These are phyloP conservation scores for Platyrinchus mystaceus DNA, from an alignment of 2,797 vertebrate species.

Conservation along the genomic window DNA sequence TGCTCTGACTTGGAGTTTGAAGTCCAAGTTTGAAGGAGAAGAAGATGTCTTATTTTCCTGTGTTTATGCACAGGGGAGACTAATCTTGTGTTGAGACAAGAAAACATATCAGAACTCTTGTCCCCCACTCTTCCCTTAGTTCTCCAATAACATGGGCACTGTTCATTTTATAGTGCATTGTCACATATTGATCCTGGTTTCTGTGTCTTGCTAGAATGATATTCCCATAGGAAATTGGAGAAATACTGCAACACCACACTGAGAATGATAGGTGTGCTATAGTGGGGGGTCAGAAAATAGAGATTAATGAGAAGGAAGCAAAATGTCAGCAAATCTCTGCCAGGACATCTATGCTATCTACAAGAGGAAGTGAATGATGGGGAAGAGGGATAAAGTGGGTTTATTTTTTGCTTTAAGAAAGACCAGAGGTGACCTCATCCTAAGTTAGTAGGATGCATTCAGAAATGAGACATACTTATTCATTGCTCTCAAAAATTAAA, in stretches of 20 bases:
- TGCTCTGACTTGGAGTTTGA: background rate
- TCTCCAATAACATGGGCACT: background rate
- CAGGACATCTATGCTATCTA: background rate
- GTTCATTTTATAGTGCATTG: background rate
- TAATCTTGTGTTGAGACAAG: background rate
- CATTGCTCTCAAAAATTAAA: background rate
- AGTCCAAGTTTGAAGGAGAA: background rate
- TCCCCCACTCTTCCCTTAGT: background rate
- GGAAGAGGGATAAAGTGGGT: background rate
- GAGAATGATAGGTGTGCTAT: background rate
- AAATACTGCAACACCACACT: background rate
- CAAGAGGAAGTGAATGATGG: slow-evolving; percentile 12
- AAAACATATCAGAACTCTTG: background rate
- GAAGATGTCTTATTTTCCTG: background rate
- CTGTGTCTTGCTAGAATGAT: background rate
- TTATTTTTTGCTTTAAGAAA: background rate
- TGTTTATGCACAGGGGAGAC: background rate
- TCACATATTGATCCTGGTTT: background rate
- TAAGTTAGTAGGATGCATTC: background rate
- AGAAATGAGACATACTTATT: background rate
- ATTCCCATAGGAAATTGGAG: background rate
- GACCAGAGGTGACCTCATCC: background rate
- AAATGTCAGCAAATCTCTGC: background rate
- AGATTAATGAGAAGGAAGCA: slow-evolving; percentile 23
- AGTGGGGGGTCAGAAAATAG: background rate